Evolutionary conservation across 2,888 invertebrate species (phyloP).

Genomic region (Ormyrus nitidulus): DNA sequence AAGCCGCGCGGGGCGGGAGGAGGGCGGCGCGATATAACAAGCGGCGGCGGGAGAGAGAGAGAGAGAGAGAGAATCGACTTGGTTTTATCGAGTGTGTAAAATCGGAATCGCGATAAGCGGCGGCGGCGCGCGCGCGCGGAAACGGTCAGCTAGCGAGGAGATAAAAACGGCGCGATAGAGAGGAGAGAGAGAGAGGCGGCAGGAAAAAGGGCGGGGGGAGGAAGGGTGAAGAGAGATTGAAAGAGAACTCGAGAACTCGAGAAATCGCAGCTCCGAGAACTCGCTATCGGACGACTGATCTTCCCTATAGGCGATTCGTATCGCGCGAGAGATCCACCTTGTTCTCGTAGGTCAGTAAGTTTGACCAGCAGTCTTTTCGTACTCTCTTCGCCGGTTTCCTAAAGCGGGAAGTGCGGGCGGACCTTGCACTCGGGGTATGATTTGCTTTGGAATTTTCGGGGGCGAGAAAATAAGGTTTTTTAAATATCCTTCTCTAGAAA

Average conservation of each 20-base stretch:
- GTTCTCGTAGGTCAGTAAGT: slow-evolving; percentile 22
- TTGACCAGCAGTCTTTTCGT: background rate
- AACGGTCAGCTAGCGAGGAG: slow-evolving; percentile 50
- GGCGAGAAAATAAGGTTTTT: too few species aligned
- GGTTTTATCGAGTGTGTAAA: slow-evolving; percentile 48
- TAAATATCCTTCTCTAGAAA: too few species aligned
- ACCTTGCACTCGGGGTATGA: too few species aligned
- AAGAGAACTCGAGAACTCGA: slow-evolving; percentile 18
- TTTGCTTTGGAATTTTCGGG: too few species aligned
- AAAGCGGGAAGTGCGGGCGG: background rate
- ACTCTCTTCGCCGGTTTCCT: too few species aligned
- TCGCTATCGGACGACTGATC: slow-evolving; percentile 19
- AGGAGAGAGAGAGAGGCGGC: slow-evolving; percentile 7
- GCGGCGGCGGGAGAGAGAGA: background rate
- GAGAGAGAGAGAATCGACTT: slow-evolving; percentile 7
- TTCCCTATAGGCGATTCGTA: slow-evolving; percentile 34
- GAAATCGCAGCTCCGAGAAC: background rate
- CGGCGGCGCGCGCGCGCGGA: background rate
- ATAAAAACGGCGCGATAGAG: slow-evolving; percentile 57
- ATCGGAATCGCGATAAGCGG: slow-evolving; percentile 45
- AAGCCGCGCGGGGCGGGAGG: background rate
- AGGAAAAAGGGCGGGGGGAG: background rate
- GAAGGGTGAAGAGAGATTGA: background rate
- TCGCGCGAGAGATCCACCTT: slow-evolving; percentile 13
- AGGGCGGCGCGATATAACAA: slow-evolving; percentile 2